A percentile compares a stretch with the other conserved stretches of the same genome.
Evolutionary conservation across 2,113 vertebrate species (phyloP).

Genomic region (Scomber colias): DNA sequence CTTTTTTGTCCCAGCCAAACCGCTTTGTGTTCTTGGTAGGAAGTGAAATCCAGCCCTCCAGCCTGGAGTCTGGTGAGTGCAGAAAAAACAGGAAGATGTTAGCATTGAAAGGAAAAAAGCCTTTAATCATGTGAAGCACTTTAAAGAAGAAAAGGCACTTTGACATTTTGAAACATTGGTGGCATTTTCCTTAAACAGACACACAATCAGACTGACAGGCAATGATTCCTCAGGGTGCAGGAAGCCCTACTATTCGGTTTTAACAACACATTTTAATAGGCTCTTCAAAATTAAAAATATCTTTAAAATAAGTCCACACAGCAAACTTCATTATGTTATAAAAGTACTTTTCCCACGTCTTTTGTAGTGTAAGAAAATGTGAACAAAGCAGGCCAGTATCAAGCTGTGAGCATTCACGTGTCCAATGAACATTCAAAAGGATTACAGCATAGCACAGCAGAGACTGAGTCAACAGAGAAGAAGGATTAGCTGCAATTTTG

Average conservation of each 20-base stretch:
- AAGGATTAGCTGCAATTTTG: conserved; percentile 48
- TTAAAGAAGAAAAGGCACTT: conserved; percentile 40
- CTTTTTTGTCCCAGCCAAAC: conserved; percentile 98
- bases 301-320: not conserved
- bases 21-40: conserved; percentile 95
- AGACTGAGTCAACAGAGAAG: conserved; percentile 43
- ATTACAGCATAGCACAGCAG: conserved; percentile 62
- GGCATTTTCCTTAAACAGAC: conserved; percentile 34
- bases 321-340: not conserved
- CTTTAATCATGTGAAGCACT: conserved; percentile 38
- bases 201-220: conserved; percentile 2
- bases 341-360: not conserved
- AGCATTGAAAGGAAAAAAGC: conserved; percentile 26
- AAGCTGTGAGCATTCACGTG: conserved; percentile 40
- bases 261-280: not conserved
- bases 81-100: conserved; percentile 48
- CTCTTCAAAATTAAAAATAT: not conserved
- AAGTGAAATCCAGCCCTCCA: conserved; percentile 95
- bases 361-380: conserved; percentile 28
- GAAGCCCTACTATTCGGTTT: conserved; percentile 16
- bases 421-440: conserved; percentile 32
- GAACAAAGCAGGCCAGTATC: conserved; percentile 15
- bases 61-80: conserved; percentile 85
- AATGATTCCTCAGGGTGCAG: conserved; percentile 26
- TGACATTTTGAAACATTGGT: conserved; percentile 51